Base-by-base conservation (phyloP, 2,888 invertebrate genomes). In the Amiota mariae region DNA sequence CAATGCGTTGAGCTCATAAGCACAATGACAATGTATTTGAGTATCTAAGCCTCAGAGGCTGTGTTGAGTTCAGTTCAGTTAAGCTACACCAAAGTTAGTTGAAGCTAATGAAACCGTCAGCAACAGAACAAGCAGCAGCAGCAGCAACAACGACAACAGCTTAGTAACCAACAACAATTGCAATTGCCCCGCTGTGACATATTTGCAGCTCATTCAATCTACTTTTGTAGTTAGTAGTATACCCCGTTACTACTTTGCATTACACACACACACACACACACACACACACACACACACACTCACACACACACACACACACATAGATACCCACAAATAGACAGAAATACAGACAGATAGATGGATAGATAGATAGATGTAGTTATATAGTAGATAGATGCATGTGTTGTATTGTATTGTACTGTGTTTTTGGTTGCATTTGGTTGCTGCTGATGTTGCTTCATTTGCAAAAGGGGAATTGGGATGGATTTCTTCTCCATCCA, bases 81-180 rank as follows among this genome's bases (percentile, higher is more conserved):
- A 13, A 54, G 15, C n/a, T 15, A n/a, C 54, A 13, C 24, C 18
- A n/a, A 24, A n/a, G 48, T 51, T 18, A 51, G 36, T 68, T 54
- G 54, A 51, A 68, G 67, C 67, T 68, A 68, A 68, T 68, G 67
- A 68, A 68, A 68, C 67, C 67, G 67, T 68, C 67, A 68, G 67
- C 66, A 64, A 47, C 64, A 46, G 66, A 48, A 67, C n/a, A 18
- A 48, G 6, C 63, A 20, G 63, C 63, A 15, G 13, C 57, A 15
- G 15, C 57, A 57, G 24, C 24, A n/a, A 3, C 24, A 24, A 24
- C 24, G 3, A 24, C 24, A 24, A 3, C 24, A 24, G 24, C 24
- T 24, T 24, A 24, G 24, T 24, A 24, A 24, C 24, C 1, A 36
- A n/a, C 54, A 54, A n/a, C 54, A 59, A 18, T 10, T 36, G 46